Evolutionary conservation across 2,797 vertebrate genomes (phyloP).

Genomic region (Petrocephalus schoutedeni): DNA sequence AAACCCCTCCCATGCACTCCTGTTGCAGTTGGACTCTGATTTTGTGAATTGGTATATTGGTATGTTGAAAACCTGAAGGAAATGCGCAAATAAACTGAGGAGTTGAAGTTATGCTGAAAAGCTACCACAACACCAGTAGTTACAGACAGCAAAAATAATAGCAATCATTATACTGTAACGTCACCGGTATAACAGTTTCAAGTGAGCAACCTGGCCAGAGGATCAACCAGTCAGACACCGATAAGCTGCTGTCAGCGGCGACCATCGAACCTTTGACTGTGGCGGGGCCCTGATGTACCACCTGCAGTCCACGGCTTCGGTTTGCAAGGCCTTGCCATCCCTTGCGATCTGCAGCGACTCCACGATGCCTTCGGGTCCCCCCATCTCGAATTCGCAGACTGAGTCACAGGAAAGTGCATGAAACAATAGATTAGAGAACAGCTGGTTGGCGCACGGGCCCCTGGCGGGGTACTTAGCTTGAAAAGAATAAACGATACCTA

Average conservation of each 20-base stretch:
- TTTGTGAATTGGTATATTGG: neutral
- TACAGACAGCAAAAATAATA: neutral
- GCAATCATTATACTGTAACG: neutral
- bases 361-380: conserved; percentile 94
- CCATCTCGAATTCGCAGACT: conserved; percentile 98
- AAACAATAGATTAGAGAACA: conserved; percentile 32
- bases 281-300: conserved; percentile 96
- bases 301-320: conserved; percentile 95
- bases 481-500: conserved; percentile 64
- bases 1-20: neutral
- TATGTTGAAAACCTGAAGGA: neutral
- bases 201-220: neutral
- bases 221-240: neutral
- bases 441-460: neutral
- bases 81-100: conserved; percentile 9
- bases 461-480: conserved; percentile 29
- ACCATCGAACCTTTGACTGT: conserved; percentile 86
- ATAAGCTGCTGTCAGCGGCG: conserved; percentile 11
- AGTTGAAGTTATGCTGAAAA: conserved; percentile 21
- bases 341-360: conserved; percentile 92
- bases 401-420: conserved; percentile 42
- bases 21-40: neutral
- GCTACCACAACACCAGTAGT: conserved; percentile 27
- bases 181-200: neutral
- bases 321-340: conserved; percentile 85